These are phyloP conservation scores for Orestias chungarensis DNA, from an alignment of 2,797 vertebrate species.

Conservation along the genomic window DNA sequence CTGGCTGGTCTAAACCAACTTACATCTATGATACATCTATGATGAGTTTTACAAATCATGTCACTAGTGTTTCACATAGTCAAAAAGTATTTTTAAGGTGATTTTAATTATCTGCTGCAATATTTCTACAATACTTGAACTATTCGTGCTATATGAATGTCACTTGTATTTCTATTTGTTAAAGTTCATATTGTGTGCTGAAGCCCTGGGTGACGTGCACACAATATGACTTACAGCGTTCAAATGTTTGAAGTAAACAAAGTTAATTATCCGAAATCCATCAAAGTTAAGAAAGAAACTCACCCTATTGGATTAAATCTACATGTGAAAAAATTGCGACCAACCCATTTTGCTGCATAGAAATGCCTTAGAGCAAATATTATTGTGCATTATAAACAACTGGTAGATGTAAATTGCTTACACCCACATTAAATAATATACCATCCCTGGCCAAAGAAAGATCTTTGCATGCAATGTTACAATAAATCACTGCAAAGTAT, in stretches of 20 bases:
- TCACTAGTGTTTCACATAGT: background rate
- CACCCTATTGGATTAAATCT: constrained; percentile 15
- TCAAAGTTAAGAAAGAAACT: background rate
- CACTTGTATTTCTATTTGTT: background rate
- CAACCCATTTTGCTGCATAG: constrained; percentile 28
- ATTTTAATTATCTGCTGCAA: background rate
- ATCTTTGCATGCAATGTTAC: constrained; percentile 1
- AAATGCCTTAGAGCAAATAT: constrained; percentile 42
- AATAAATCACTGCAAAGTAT: background rate
- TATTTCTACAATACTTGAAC: background rate
- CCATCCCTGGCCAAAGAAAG: constrained; percentile 2
- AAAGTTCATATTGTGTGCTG: too few relatives aligned
- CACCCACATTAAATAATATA: constrained; percentile 19
- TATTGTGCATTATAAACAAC: constrained; percentile 19
- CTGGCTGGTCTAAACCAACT: background rate
- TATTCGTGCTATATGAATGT: background rate
- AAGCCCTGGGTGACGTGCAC: background rate
- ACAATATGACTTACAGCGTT: too few relatives aligned
- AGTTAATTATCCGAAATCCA: background rate
- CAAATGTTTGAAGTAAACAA: constrained; percentile 14
- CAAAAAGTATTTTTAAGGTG: background rate
- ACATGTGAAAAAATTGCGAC: constrained; percentile 22
- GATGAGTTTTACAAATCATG: background rate
- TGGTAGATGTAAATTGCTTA: constrained; percentile 27
- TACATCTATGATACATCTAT: background rate